Evolutionary conservation across 2,797 vertebrate species (phyloP).

Genomic region (Channa striata): DNA sequence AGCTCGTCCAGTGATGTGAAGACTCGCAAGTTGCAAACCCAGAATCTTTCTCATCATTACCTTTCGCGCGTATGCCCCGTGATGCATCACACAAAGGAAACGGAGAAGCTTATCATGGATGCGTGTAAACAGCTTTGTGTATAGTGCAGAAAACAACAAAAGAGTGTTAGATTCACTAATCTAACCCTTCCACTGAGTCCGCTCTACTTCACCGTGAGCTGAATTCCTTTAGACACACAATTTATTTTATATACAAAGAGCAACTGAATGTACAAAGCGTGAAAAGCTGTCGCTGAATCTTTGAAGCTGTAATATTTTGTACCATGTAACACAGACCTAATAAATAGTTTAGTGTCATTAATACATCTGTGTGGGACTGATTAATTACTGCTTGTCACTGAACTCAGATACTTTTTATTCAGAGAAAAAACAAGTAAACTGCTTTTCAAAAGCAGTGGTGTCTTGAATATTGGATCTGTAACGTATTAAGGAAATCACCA

Average conservation of each 20-base stretch:
- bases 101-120: neutral
- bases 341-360: no score
- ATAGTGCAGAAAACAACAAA: neutral
- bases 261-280: neutral
- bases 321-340: neutral
- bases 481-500: slow-evolving; percentile 11
- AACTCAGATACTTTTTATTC: slow-evolving; percentile 10
- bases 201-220: neutral
- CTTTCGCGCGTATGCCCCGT: neutral
- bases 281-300: slow-evolving; percentile 20
- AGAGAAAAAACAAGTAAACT: neutral
- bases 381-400: neutral
- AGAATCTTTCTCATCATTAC: neutral
- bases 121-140: neutral
- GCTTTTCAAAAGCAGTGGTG: neutral
- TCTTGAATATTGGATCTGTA: slow-evolving; percentile 10
- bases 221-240: no score
- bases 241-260: neutral
- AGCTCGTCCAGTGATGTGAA: neutral
- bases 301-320: slow-evolving; percentile 3
- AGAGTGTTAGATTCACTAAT: neutral
- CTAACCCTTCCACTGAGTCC: neutral
- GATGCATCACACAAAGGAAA: neutral
- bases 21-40: neutral
- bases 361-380: slow-evolving; percentile 10